A percentile compares a stretch with the other conserved stretches of the same genome.
phyloP scores from a whole-genome alignment of 2,113 vertebrate genomes.

The Taxidea taxus region DNA sequence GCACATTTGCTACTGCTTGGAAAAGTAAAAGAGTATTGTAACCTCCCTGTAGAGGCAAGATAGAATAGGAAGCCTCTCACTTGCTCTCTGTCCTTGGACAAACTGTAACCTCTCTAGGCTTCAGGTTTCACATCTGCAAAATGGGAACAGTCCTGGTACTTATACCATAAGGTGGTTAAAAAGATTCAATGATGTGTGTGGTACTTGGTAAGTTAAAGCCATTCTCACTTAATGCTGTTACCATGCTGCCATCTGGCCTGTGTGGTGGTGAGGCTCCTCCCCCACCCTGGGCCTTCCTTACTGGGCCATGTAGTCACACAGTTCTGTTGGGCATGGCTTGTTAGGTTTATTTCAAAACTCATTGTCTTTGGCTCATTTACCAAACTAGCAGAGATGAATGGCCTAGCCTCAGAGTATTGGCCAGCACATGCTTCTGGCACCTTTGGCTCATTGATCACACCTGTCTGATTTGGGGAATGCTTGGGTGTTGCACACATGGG shows the following conservation, averaged over 20 bases:
- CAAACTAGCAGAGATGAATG: conserved; percentile 61
- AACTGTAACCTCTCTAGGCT: background rate
- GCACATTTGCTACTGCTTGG: background rate
- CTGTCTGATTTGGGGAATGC: background rate
- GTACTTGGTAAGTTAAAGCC: background rate
- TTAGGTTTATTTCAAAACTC: conserved; percentile 53
- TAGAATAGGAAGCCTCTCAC: background rate
- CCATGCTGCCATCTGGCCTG: background rate
- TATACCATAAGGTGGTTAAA: background rate
- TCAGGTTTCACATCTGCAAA: background rate
- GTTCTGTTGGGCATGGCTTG: conserved; percentile 4
- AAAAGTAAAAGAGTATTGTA: background rate
- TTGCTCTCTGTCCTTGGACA: background rate
- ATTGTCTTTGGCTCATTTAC: conserved; percentile 66
- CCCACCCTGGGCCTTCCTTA: background rate
- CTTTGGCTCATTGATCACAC: conserved; percentile 28
- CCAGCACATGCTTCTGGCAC: background rate
- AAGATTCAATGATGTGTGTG: background rate
- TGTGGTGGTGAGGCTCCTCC: background rate
- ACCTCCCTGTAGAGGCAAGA: background rate
- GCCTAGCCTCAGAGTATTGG: background rate
- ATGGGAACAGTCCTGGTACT: background rate
- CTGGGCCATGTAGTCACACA: background rate
- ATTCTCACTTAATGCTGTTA: background rate
- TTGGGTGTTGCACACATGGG: background rate